Evolutionary conservation across 2,113 vertebrate species (phyloP).

Genomic region (Loxodonta africana): DNA sequence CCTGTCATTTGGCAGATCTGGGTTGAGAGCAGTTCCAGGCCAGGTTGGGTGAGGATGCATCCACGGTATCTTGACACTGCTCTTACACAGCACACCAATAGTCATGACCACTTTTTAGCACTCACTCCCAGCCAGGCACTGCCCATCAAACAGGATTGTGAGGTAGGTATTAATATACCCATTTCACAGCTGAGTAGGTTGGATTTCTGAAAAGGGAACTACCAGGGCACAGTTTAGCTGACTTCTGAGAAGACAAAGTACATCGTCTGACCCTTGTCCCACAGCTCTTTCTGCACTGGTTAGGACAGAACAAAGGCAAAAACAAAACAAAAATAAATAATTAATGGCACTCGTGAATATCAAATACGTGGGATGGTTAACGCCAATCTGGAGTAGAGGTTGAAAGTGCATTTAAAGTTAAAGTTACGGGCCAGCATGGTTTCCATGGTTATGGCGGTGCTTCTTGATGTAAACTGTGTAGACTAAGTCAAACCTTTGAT

Average conservation of each 20-base stretch:
- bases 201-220: background rate
- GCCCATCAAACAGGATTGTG: background rate
- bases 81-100: background rate
- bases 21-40: background rate
- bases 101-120: background rate
- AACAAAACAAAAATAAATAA: background rate
- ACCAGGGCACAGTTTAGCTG: background rate
- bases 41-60: background rate
- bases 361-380: background rate
- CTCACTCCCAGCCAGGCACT: background rate
- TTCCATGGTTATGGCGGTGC: background rate
- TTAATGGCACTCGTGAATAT: background rate
- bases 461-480: background rate
- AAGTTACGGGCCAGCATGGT: background rate
- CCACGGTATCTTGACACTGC: background rate
- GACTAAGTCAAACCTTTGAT: background rate
- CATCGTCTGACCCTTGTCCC: background rate
- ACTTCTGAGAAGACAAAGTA: background rate
- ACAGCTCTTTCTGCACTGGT: background rate
- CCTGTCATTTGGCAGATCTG: background rate
- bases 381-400: background rate
- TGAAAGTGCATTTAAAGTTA: background rate
- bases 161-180: background rate
- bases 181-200: background rate
- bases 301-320: conserved; percentile 13